Evolutionary conservation across 2,797 vertebrate species (phyloP).

Genomic region (Chaetodon trifasciatus): DNA sequence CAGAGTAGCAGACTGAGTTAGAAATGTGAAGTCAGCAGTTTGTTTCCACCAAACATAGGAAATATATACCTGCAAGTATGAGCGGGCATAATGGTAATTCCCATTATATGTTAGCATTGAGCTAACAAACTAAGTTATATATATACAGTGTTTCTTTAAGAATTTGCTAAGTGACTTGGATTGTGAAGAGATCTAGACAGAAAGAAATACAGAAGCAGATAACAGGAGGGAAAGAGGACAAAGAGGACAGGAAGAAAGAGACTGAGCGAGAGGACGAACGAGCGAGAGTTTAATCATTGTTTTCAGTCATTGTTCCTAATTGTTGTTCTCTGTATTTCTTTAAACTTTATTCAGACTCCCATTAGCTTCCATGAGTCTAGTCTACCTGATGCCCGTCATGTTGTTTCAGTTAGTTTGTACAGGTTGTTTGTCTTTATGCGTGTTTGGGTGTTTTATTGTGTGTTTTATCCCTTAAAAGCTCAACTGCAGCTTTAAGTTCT

Average conservation of each 20-base stretch:
- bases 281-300: background rate
- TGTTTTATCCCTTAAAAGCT: background rate
- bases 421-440: background rate
- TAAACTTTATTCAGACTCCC: no score
- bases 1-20: no score
- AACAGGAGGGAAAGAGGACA: background rate
- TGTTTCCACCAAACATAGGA: no score
- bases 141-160: background rate
- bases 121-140: no score
- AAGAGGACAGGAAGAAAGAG: background rate
- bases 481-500: background rate
- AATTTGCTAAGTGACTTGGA: background rate
- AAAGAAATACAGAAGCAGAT: background rate
- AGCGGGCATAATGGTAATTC: no score
- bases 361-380: no score
- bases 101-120: no score
- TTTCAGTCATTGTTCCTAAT: background rate
- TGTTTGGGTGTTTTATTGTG: background rate
- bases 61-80: no score
- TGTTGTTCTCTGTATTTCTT: background rate
- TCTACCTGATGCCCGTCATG: no score
- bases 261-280: background rate
- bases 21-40: no score
- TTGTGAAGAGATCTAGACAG: background rate
- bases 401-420: background rate